Percentiles rank a stretch among this genome's conserved stretches.
phyloP scores from a whole-genome alignment of 2,113 vertebrate species.

The Propithecus coquereli region DNA sequence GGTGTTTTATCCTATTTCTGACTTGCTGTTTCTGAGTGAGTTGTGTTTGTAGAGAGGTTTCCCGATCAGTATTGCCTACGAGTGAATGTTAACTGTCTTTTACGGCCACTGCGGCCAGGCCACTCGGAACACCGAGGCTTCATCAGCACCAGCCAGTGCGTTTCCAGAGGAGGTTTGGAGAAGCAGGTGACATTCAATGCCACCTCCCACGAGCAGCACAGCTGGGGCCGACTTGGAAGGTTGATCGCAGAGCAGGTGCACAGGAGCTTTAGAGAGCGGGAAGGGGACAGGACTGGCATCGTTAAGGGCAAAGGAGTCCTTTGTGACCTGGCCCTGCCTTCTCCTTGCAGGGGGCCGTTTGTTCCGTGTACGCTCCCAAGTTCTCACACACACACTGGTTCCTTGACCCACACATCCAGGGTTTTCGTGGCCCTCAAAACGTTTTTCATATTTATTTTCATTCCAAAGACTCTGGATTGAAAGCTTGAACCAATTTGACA shows the following conservation, averaged over 20 bases:
- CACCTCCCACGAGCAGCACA: background rate
- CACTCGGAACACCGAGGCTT: constrained; percentile 72
- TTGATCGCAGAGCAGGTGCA: accelerated
- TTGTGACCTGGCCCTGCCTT: accelerated
- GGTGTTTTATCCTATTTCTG: constrained; percentile 86
- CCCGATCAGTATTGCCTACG: constrained; percentile 87
- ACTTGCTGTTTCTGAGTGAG: constrained; percentile 88
- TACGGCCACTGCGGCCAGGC: constrained; percentile 84
- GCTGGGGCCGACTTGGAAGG: background rate
- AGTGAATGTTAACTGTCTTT: constrained; percentile 90
- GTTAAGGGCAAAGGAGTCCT: background rate
- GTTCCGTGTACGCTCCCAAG: accelerated
- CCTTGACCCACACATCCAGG: background rate
- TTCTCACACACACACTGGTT: background rate
- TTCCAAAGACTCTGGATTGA: constrained; percentile 7
- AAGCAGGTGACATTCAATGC: accelerated
- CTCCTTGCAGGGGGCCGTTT: background rate
- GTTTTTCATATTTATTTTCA: background rate
- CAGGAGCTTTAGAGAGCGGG: accelerated
- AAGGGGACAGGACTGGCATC: background rate
- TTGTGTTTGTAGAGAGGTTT: constrained; percentile 92
- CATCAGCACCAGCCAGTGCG: background rate
- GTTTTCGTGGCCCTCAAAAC: background rate
- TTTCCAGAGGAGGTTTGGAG: background rate
- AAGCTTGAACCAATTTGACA: background rate